Conservation (phyloP, 1,140 invertebrate genomes). For the Prorops nasuta region DNA sequence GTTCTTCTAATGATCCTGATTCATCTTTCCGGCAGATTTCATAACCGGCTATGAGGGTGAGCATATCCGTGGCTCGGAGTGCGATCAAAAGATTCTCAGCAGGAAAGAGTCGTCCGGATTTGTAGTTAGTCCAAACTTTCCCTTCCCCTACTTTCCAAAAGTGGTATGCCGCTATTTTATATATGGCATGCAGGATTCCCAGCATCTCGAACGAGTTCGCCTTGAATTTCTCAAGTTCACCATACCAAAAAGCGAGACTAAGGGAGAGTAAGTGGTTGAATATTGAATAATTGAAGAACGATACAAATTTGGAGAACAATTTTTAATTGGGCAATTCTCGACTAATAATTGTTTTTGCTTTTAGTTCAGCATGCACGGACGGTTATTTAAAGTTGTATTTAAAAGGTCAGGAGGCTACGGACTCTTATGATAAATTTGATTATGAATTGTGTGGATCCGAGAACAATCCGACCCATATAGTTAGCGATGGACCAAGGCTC, state of each 20-base stretch:
- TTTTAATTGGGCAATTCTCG: too few species aligned
- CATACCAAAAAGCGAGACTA: conserved; percentile 78
- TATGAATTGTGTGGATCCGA: conserved; percentile 85
- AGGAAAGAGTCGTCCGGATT: conserved; percentile 86
- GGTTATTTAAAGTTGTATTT: conserved; percentile 90
- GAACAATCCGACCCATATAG: conserved; percentile 67
- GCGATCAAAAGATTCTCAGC: conserved; percentile 95
- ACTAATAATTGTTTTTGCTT: conserved; percentile 12
- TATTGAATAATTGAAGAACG: too few species aligned
- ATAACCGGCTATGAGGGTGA: conserved; percentile 82
- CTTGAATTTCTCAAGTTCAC: conserved; percentile 86
- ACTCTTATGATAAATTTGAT: conserved; percentile 90
- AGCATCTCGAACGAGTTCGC: conserved; percentile 89
- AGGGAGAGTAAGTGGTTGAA: conserved; percentile 66
- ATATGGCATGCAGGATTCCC: conserved; percentile 93
- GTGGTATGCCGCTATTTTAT: conserved; percentile 96
- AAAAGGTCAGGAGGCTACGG: conserved; percentile 88
- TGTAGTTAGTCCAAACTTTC: conserved; percentile 94
- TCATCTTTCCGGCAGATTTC: conserved; percentile 71
- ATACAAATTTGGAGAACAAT: too few species aligned
- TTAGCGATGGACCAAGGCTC: conserved; percentile 88
- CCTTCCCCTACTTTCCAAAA: conserved; percentile 90
- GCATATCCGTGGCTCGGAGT: conserved; percentile 93
- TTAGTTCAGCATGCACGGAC: conserved; percentile 74
- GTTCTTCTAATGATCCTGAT: conserved; percentile 3